Conservation (phyloP, 2,888 invertebrate genomes). For the Sesamia inferens region DNA sequence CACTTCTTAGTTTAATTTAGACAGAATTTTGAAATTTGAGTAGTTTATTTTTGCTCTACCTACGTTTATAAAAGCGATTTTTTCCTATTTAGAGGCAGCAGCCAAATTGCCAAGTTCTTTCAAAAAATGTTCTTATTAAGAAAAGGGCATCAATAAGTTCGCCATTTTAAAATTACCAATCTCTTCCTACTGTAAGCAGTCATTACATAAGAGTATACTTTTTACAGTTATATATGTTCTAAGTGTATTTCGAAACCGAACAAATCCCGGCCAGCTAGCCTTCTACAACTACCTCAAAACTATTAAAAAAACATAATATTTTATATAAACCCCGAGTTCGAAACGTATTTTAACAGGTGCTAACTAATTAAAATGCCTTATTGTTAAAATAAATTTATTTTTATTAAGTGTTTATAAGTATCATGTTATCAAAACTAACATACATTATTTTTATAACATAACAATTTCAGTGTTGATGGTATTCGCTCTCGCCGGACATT, state of each 20-base stretch:
- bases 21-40: not conserved
- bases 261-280: not conserved
- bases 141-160: not conserved
- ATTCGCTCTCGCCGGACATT: slow-evolving; percentile 40
- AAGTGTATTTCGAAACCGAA: not conserved
- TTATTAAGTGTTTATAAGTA: too few relatives aligned
- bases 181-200: not conserved
- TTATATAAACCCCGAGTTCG: not conserved
- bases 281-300: not conserved
- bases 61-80: slow-evolving; percentile 5
- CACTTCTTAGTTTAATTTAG: not conserved
- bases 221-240: not conserved
- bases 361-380: slow-evolving; percentile 1
- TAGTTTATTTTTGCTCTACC: not conserved
- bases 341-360: not conserved
- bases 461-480: slow-evolving; percentile 33
- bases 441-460: slow-evolving; percentile 4
- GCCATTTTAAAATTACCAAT: not conserved
- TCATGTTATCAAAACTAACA: not conserved
- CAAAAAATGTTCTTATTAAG: slow-evolving; percentile 12
- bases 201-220: not conserved
- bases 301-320: not conserved
- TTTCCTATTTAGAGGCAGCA: slow-evolving; percentile 2
- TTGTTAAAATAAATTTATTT: not conserved
- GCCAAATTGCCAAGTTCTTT: not conserved